A percentile compares a stretch with the other conserved stretches of the same genome.
phyloP scores from a whole-genome alignment of 2,113 vertebrate genomes.

The Nothocercus nigrocapillus region DNA sequence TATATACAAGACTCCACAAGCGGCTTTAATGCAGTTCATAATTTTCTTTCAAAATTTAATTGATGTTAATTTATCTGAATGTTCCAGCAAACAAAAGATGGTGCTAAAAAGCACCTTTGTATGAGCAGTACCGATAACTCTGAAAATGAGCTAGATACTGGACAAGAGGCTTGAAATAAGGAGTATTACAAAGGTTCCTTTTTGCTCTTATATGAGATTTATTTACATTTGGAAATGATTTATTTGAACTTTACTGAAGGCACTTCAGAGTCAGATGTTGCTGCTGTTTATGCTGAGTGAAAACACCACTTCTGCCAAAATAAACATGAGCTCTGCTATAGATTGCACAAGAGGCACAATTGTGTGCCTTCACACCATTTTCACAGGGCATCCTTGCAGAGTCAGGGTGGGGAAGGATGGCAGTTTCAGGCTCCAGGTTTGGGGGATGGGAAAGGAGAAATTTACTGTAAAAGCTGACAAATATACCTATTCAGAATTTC shows the following conservation, averaged over 20 bases:
- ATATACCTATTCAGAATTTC: slow-evolving; percentile 69
- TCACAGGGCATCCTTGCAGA: not conserved
- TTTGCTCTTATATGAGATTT: not conserved
- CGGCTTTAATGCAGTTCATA: not conserved
- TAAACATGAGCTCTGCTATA: not conserved
- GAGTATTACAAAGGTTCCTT: not conserved
- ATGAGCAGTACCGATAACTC: not conserved
- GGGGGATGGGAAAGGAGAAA: slow-evolving; percentile 28
- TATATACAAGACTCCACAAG: not conserved
- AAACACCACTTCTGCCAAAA: not conserved
- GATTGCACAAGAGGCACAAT: not conserved
- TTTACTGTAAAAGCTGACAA: slow-evolving; percentile 73
- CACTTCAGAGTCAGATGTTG: not conserved
- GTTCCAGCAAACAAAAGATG: not conserved
- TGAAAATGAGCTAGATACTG: not conserved
- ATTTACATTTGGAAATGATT: not conserved
- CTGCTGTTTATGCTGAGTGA: not conserved
- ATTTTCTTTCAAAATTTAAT: not conserved
- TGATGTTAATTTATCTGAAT: not conserved
- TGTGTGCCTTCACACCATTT: not conserved
- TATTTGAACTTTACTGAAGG: not conserved
- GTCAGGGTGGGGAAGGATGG: slow-evolving; percentile 47
- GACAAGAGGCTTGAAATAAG: not conserved
- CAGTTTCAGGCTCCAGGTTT: slow-evolving; percentile 57
- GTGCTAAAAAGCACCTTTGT: not conserved